Evolutionary conservation across 2,113 vertebrate species (phyloP).

Genomic region (Diphyllodes magnificus): DNA sequence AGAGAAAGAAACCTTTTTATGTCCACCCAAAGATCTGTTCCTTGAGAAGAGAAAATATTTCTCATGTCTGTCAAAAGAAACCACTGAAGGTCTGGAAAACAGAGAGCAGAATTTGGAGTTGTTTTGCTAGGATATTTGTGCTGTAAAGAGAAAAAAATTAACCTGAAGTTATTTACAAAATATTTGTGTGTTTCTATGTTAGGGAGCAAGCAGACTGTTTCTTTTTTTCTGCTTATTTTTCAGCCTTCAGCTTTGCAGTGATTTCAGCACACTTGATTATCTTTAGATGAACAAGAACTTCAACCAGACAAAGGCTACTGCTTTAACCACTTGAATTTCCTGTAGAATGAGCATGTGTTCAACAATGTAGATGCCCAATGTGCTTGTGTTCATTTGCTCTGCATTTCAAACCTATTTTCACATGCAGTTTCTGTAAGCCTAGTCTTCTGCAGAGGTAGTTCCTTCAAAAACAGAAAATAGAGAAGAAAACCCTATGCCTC

Average conservation of each 20-base stretch:
- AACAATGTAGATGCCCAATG: not conserved
- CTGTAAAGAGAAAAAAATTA: not conserved
- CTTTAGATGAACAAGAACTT: not conserved
- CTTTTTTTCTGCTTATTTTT: not conserved
- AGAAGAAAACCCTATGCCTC: not conserved
- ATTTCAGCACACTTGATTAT: not conserved
- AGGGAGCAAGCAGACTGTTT: fast-evolving
- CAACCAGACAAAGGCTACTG: not conserved
- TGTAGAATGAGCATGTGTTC: not conserved
- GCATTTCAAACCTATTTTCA: not conserved
- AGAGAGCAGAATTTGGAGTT: not conserved
- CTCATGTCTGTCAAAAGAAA: not conserved
- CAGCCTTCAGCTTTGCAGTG: not conserved
- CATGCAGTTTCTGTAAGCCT: fast-evolving
- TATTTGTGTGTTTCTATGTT: not conserved
- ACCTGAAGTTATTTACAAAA: not conserved
- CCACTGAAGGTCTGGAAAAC: not conserved
- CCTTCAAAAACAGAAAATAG: not conserved
- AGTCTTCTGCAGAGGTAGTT: not conserved
- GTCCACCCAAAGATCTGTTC: not conserved
- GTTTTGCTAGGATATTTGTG: not conserved
- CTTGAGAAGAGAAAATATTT: not conserved
- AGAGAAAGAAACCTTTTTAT: not conserved
- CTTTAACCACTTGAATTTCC: not conserved
- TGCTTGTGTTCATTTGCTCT: not conserved